Percentiles rank a stretch among this genome's conserved stretches.
phyloP scores from a whole-genome alignment of 2,113 vertebrate genomes.

The Turnix velox region DNA sequence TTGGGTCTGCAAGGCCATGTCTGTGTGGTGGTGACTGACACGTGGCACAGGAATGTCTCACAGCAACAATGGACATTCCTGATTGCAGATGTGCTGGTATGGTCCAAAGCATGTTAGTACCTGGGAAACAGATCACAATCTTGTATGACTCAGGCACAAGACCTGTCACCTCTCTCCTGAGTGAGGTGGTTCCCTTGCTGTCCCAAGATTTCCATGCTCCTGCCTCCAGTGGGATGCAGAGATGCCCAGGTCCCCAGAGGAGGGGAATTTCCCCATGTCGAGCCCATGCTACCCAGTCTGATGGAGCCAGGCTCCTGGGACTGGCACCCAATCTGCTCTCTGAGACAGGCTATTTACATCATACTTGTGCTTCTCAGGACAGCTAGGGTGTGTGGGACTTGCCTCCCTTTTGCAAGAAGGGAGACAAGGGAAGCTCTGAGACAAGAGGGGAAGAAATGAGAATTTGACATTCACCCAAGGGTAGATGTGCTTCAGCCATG shows the following conservation, averaged over 20 bases:
- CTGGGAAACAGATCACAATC: background rate
- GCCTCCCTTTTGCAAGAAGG: background rate
- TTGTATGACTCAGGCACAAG: background rate
- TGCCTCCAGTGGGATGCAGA: background rate
- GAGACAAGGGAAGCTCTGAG: background rate
- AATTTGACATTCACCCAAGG: background rate
- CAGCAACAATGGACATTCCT: background rate
- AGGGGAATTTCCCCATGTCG: background rate
- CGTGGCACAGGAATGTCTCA: background rate
- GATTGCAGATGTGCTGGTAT: background rate
- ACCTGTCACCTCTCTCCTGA: background rate
- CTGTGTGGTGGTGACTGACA: background rate
- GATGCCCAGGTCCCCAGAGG: background rate
- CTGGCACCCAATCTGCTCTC: background rate
- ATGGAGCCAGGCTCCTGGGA: background rate
- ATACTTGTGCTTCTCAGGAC: background rate
- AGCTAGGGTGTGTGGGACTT: background rate
- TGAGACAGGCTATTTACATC: background rate
- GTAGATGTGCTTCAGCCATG: background rate
- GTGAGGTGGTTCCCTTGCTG: background rate
- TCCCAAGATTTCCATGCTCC: background rate
- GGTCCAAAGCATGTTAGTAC: background rate
- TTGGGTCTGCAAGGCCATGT: background rate
- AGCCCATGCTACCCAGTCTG: accelerated
- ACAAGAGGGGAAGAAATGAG: background rate